These are phyloP conservation scores for Scaptomyza flava DNA, from an alignment of 2,888 invertebrate species.

Conservation along the genomic window DNA sequence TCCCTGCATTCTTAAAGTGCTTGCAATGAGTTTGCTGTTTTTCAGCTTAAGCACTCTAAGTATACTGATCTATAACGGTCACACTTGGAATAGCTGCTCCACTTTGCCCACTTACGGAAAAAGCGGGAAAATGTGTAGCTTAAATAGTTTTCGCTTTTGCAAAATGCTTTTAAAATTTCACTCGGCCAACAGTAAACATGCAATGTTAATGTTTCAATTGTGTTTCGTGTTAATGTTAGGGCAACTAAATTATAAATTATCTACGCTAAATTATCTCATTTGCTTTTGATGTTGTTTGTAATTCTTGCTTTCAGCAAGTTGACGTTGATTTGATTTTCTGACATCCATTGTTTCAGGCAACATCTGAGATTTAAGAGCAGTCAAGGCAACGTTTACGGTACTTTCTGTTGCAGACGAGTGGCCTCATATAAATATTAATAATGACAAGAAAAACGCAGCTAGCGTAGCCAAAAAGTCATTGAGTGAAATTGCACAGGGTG, in stretches of 20 bases:
- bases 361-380: constrained; percentile 23
- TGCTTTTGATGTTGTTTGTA: constrained; percentile 20
- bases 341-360: constrained; percentile 55
- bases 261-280: constrained; percentile 58
- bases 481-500: constrained; percentile 32
- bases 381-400: constrained; percentile 45
- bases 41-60: not conserved
- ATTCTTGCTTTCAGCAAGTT: constrained; percentile 53
- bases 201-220: constrained; percentile 59
- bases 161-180: constrained; percentile 45
- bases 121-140: constrained; percentile 19
- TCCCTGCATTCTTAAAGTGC: not conserved
- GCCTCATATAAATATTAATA: constrained; percentile 50
- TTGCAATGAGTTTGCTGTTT: constrained; percentile 11
- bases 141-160: constrained; percentile 65
- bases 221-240: constrained; percentile 26
- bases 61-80: constrained; percentile 41
- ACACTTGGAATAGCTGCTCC: constrained; percentile 60
- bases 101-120: constrained; percentile 30
- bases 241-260: constrained; percentile 58
- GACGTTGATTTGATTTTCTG: constrained; percentile 39
- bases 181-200: constrained; percentile 37
- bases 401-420: constrained; percentile 64
- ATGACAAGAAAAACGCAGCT: constrained; percentile 41
- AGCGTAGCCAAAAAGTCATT: constrained; percentile 30